These are phyloP conservation scores for Drosophila grimshawi DNA, from an alignment of 1,140 invertebrate genomes.

Conservation along the genomic window DNA sequence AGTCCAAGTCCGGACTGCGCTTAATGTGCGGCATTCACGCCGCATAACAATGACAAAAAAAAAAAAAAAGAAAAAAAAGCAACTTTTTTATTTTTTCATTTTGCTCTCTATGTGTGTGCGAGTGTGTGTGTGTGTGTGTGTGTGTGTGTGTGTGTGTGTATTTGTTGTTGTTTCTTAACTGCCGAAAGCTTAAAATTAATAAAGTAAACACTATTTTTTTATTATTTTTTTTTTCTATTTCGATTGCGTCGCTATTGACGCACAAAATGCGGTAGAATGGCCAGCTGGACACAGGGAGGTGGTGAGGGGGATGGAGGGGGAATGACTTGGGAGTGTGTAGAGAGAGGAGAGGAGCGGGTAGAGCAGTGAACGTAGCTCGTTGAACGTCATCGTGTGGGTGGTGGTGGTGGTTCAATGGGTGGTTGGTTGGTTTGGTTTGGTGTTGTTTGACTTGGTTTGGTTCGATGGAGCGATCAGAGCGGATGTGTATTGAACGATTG, in stretches of 20 bases:
- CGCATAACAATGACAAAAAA: slow-evolving; percentile 61
- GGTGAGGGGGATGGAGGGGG: not conserved
- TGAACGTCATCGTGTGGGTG: slow-evolving; percentile 27
- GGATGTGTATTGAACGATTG: slow-evolving; percentile 51
- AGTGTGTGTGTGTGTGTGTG: not conserved
- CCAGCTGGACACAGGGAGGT: not conserved
- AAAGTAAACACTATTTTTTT: slow-evolving; percentile 71
- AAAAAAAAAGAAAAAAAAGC: slow-evolving; percentile 20
- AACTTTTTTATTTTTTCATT: slow-evolving; percentile 1
- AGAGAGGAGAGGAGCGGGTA: not conserved
- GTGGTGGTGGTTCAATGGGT: not conserved
- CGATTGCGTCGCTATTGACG: slow-evolving; percentile 58
- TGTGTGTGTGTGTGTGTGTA: slow-evolving; percentile 31
- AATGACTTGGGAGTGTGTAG: not conserved
- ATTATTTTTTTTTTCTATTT: slow-evolving; percentile 51
- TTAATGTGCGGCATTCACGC: slow-evolving; percentile 71
- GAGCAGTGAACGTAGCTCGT: not conserved
- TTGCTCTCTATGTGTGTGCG: slow-evolving; percentile 1
- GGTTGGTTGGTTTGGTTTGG: slow-evolving; percentile 2
- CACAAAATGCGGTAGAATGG: slow-evolving; percentile 61
- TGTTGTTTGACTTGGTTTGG: not conserved
- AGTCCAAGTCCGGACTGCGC: slow-evolving; percentile 32
- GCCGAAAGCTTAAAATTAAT: slow-evolving; percentile 80
- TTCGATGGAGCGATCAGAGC: slow-evolving; percentile 2
- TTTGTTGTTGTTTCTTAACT: slow-evolving; percentile 62